Conservation (phyloP, 2,113 vertebrate genomes). For the Larimichthys polyactis region DNA sequence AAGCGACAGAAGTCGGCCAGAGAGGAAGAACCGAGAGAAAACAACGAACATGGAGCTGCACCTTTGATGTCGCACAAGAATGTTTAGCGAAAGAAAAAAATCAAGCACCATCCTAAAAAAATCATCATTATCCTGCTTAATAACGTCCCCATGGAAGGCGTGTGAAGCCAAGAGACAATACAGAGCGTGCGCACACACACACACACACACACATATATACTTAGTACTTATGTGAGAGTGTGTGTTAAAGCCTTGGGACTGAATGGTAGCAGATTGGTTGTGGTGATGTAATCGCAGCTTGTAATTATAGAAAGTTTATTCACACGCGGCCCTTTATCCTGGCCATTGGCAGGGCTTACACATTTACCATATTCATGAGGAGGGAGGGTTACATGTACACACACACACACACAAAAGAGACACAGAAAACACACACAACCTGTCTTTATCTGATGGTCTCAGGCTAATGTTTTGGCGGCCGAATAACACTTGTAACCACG, state of each 20-base stretch:
- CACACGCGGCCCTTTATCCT: constrained; percentile 50
- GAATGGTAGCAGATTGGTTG: constrained; percentile 45
- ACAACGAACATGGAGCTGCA: constrained; percentile 16
- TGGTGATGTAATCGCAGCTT: constrained; percentile 51
- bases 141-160: not conserved
- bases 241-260: constrained; percentile 16
- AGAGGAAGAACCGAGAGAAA: not conserved
- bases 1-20: too few species aligned
- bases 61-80: constrained; percentile 5
- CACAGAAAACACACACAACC: not conserved
- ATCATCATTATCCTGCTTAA: not conserved
- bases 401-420: not conserved
- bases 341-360: constrained; percentile 63
- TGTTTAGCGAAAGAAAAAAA: constrained; percentile 8
- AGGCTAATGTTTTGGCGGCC: constrained; percentile 24
- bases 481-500: not conserved
- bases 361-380: constrained; percentile 63
- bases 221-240: not conserved
- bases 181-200: not conserved
- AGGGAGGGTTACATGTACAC: constrained; percentile 24
- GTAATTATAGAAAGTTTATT: constrained; percentile 63
- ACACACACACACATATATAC: too few species aligned
- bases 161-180: not conserved
- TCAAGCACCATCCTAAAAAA: constrained; percentile 3
- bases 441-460: constrained; percentile 44